Conservation (phyloP, 2,888 invertebrate species). For the Scaptomyza cyrtandrae region DNA sequence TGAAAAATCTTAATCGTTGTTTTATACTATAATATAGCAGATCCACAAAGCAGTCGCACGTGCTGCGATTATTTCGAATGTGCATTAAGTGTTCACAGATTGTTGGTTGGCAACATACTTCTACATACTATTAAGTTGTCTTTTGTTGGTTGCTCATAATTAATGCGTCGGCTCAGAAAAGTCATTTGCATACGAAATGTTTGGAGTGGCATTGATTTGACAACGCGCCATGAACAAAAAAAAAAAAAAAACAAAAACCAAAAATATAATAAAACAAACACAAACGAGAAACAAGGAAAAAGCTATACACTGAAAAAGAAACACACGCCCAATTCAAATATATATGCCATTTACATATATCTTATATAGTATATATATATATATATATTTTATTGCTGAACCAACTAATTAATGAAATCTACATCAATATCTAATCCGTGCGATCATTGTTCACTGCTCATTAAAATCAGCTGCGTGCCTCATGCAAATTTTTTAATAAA, state of each 20-base stretch:
- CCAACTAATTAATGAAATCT: slow-evolving; percentile 77
- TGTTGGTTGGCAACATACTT: slow-evolving; percentile 11
- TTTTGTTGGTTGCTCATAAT: slow-evolving; percentile 68
- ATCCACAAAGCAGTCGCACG: too few relatives aligned
- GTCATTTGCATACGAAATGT: slow-evolving; percentile 72
- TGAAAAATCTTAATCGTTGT: too few relatives aligned
- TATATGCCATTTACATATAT: too few relatives aligned
- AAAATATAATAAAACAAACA: too few relatives aligned
- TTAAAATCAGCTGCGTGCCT: slow-evolving; percentile 48
- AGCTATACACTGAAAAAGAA: slow-evolving; percentile 22
- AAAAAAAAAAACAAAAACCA: background rate
- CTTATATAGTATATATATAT: slow-evolving; percentile 15
- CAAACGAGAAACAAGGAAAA: slow-evolving; percentile 11
- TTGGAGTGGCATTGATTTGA: slow-evolving; percentile 77
- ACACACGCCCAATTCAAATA: slow-evolving; percentile 30
- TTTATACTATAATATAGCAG: too few relatives aligned
- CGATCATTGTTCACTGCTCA: slow-evolving; percentile 58
- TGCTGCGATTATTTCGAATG: too few relatives aligned
- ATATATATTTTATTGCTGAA: slow-evolving; percentile 25
- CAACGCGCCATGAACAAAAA: slow-evolving; percentile 43
- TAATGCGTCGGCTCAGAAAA: slow-evolving; percentile 57
- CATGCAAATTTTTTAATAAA: slow-evolving; percentile 25
- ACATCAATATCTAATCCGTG: slow-evolving; percentile 67
- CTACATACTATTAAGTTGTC: slow-evolving; percentile 61
- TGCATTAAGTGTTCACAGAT: slow-evolving; percentile 5